Percentiles rank a stretch among this genome's conserved stretches.
Evolutionary conservation across 2,113 vertebrate genomes (phyloP).

Genomic region (Ifrita kowaldi): DNA sequence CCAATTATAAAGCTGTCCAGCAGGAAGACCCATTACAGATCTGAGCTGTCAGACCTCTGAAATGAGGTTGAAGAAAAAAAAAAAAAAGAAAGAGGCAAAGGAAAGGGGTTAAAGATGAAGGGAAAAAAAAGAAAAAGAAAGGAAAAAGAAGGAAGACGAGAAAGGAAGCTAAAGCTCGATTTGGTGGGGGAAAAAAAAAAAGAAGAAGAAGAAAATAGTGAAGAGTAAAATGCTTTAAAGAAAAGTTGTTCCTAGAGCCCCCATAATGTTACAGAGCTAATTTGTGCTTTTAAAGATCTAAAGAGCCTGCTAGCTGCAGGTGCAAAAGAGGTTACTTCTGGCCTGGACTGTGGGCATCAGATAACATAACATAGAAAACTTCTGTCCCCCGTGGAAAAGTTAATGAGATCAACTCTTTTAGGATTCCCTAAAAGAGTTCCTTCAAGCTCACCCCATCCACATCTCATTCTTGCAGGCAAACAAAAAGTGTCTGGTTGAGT

Average conservation of each 20-base stretch:
- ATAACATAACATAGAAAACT: conserved; percentile 22
- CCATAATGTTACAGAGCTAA: conserved; percentile 23
- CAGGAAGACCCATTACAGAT: conserved; percentile 54
- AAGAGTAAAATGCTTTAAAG: conserved; percentile 38
- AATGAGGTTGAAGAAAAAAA: conserved; percentile 49
- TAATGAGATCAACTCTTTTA: conserved; percentile 47
- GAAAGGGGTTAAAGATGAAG: not conserved
- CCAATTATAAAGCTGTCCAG: conserved; percentile 68
- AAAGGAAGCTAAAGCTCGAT: not conserved
- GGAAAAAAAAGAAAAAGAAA: not conserved
- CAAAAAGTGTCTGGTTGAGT: not conserved
- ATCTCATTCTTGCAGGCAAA: not conserved
- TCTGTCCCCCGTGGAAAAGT: conserved; percentile 45
- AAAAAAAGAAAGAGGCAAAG: not conserved
- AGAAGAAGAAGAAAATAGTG: not conserved
- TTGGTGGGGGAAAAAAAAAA: not conserved
- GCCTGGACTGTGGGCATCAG: not conserved
- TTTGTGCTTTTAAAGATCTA: conserved; percentile 36
- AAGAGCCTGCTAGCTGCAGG: conserved; percentile 1
- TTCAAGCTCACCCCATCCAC: not conserved
- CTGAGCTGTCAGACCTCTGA: conserved; percentile 5
- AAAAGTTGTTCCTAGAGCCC: not conserved
- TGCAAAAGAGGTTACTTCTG: conserved; percentile 26
- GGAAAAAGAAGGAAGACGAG: not conserved
- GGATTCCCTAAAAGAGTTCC: conserved; percentile 4